phyloP scores from a whole-genome alignment of 1,140 invertebrate genomes.

The Diorhabda carinulata region DNA sequence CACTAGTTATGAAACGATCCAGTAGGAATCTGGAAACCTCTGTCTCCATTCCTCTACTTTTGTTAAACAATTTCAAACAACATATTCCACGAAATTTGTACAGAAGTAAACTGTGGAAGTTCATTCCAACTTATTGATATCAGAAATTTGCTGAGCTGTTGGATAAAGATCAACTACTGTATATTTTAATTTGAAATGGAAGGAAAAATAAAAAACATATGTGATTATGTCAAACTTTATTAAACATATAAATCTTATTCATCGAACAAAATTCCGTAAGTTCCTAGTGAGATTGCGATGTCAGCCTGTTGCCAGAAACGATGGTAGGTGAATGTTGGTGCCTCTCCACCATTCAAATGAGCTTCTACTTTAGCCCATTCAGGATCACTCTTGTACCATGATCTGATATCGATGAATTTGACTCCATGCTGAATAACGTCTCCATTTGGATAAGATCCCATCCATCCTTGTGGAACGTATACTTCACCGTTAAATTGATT shows the following conservation, averaged over 20 bases:
- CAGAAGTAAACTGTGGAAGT: no score
- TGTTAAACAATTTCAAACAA: no score
- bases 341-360: slow-evolving; percentile 23
- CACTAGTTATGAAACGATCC: no score
- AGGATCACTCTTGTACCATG: slow-evolving; percentile 26
- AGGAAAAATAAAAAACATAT: background rate
- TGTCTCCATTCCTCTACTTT: no score
- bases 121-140: no score
- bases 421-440: slow-evolving; percentile 14
- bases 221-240: background rate
- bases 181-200: no score
- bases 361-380: slow-evolving; percentile 23
- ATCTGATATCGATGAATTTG: slow-evolving; percentile 22
- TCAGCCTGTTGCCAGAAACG: slow-evolving; percentile 27
- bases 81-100: no score
- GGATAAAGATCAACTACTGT: no score
- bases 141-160: no score
- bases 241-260: slow-evolving; percentile 12
- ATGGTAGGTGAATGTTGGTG: slow-evolving; percentile 22
- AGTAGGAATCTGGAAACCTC: no score
- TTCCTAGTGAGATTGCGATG: slow-evolving; percentile 22
- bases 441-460: slow-evolving; percentile 25
- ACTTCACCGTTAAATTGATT: slow-evolving; percentile 25
- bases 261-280: slow-evolving; percentile 24
- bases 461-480: slow-evolving; percentile 27